Evolutionary conservation across 2,797 vertebrate genomes (phyloP), one percentile per base, ranked within the genome.

Genomic region (Scolopax rusticola): DNA sequence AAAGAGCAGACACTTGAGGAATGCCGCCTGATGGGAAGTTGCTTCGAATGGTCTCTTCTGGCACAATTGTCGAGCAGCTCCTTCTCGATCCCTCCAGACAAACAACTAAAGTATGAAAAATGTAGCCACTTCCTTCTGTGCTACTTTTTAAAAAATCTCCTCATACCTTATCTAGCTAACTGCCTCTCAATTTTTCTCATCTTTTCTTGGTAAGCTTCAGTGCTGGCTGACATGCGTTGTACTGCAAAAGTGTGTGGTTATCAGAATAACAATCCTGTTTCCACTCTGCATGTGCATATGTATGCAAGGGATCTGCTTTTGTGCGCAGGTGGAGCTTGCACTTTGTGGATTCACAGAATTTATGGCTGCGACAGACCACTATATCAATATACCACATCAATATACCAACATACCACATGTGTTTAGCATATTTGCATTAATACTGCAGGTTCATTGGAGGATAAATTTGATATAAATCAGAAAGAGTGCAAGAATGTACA

Each of bases 131-230:
- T 97, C 96, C 97, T 97, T 96, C 78, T 85, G 59, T 79, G 83
- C 8, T 84, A 56, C 74, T 78, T 94, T 86, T 43, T 16, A 64
- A 87, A 68, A 73, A 60, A 76, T 85, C 84, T 87, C 89, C 74
- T 94, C 73, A 89, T 94, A 82, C 88, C 68, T 96, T 96, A 94
- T 90, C 94, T 96, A 93, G 73, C 92, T 96, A 97, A 96, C 96
- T 94, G 96, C 68, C 64, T 95, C 90, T 97, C 96, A 93, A 41
- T 95, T 98, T 97, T 95, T 96, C 84, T 96, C 84, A 68, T 96
- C 38, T 84, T 93, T 93, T 93, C 75, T 78, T 92, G 92, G 83
- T 93, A 95, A 92, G 84, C 91, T 97, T 91, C 76, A 63, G 82
- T 82, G 94, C 90, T 92, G 97, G 84, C 94, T 97, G 97, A 85